Evolutionary conservation across 2,797 vertebrate species (phyloP), one percentile per base, ranked within the genome.

Genomic region (Clamator glandarius): DNA sequence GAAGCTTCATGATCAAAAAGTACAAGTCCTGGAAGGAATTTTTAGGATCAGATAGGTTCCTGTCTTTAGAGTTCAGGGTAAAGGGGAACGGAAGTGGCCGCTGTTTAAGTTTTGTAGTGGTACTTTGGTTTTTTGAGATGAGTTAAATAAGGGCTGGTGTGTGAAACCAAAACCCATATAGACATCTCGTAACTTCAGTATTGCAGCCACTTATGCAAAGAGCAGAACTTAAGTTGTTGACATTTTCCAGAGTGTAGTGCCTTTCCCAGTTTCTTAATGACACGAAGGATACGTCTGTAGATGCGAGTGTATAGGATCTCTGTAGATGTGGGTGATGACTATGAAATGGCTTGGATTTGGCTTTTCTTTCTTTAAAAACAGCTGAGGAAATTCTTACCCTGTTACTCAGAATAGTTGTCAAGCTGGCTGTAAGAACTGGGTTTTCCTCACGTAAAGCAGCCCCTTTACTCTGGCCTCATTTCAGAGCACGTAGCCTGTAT

Each of bases 261-360:
- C 16, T 29, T 46, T 74, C 41, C 36, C 31, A 3, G 14, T 46
- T 58, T 44, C n/a, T 58, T 9, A 9, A 24, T 57, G 61, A 19
- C 11, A 3, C 4, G n/a, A 66, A n/a, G n/a, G 42, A 12, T 12
- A 8, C 2, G 16, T 61, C 11, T 31, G 0, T 41, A 64, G 59
- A 29, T 19, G 4, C 4, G 36, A 78, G 15, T 0, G 0, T 31
- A 3, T 6, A 2, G 4, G 15, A 35, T 28, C 42, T 61, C 58
- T 6, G 2, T 28, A 33, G 48, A 39, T 6, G 16, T 5, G 39
- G 55, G 21, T 52, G n/a, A 41, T 58, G 51, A 16, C 55, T 84
- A 28, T 55, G 67, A 62, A 48, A n/a, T 41, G 51, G 8, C 59
- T 69, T 46, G 33, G 31, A 35, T 67, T n/a, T 17, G 50, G 25